Evolutionary conservation across 2,797 vertebrate genomes (phyloP).

Genomic region (Eutrigla gurnardus): DNA sequence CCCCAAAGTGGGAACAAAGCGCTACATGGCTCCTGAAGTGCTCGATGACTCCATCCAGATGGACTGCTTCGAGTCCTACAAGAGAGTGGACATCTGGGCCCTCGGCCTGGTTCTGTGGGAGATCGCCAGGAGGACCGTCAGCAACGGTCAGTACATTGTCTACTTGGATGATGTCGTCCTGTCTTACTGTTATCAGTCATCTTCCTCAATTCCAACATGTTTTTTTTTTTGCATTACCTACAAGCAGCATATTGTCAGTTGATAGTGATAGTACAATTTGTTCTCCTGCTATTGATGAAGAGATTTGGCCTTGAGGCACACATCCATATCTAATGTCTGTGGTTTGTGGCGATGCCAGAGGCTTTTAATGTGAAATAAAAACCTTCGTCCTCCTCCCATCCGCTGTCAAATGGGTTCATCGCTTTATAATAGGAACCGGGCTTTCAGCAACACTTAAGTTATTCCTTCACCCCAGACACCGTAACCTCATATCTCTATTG

Average conservation of each 20-base stretch:
- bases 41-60: slow-evolving; percentile 96
- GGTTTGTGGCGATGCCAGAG: slow-evolving; percentile 25
- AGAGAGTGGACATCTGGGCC: slow-evolving; percentile 97
- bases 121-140: slow-evolving; percentile 94
- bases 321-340: slow-evolving; percentile 6
- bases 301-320: slow-evolving; percentile 15
- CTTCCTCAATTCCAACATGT: not conserved
- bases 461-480: slow-evolving; percentile 34
- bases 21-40: slow-evolving; percentile 98
- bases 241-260: not conserved
- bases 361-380: slow-evolving; percentile 57
- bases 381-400: slow-evolving; percentile 48
- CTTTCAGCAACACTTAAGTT: slow-evolving; percentile 45
- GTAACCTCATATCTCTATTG: slow-evolving; percentile 28
- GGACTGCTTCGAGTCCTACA: slow-evolving; percentile 97
- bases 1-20: slow-evolving; percentile 96
- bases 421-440: slow-evolving; percentile 47
- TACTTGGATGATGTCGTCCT: not conserved
- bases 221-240: not conserved
- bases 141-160: slow-evolving; percentile 89
- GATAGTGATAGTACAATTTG: too few species aligned
- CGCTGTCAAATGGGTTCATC: slow-evolving; percentile 51
- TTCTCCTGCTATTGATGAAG: slow-evolving; percentile 9
- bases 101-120: slow-evolving; percentile 98
- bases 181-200: not conserved